Evolutionary conservation across 2,797 vertebrate species (phyloP), one percentile per base, ranked within the genome.

Genomic region (Leptatherina wallacei): DNA sequence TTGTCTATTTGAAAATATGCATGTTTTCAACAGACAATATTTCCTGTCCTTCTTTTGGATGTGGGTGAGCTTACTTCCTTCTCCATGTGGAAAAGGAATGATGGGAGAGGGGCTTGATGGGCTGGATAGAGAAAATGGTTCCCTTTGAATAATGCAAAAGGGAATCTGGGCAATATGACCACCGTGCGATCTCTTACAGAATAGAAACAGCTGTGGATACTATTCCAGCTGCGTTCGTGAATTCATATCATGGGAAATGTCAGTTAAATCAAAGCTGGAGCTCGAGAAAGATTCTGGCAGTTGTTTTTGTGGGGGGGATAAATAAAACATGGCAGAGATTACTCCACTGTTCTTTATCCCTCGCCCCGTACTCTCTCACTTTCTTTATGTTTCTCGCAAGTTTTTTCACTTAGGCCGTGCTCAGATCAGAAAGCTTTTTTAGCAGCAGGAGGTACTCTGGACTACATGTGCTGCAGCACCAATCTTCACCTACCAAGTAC

Each of bases 271-370:
- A 92, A 91, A 92, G 85, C 78, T 11, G 56, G 47, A 75, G 82
- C 61, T 76, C 73, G 67, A 85, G 75, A 82, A 80, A 73, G 35
- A 75, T 63, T 80, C 76, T 61, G 65, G 72, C 75, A 87, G 83
- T 73, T 69, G 74, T 88, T 86, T 69, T 57, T 61, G 52, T 29
- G 9, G 33, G 6, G 32, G 42, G 57, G 68, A 90, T 93, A 89
- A 92, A 93, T 93, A 91, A 94, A 93, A 92, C 88, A 94, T 89
- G 81, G 73, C 75, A 81, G 77, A 72, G 72, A 88, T 79, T 86
- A 86, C 81, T 88, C 78, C 38, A 64, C 76, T 87, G 85, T 85
- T 80, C 78, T 93, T 92, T 88, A 86, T 84, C 64, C 75, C 58
- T 56, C 16, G 4, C 4, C 14, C 13, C 36, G 9, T 42, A 36